Evolutionary conservation across 2,888 invertebrate species (phyloP), one percentile per base, ranked within the genome.

Genomic region (Cataglyphis cursor): DNA sequence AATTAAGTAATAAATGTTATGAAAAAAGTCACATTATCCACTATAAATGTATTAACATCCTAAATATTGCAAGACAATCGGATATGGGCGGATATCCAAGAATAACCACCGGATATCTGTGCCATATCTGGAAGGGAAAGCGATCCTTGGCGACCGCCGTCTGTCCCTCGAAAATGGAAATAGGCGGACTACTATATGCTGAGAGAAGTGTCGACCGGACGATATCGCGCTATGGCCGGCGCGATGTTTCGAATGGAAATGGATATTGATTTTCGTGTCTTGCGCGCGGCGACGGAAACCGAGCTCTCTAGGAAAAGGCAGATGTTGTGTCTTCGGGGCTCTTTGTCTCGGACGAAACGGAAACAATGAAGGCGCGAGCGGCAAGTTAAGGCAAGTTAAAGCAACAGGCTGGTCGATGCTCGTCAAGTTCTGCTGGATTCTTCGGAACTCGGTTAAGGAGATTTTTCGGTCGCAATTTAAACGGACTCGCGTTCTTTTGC

Each of bases 251-350:
- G 44, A 78, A 70, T 68, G 70, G 70, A 80, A 80, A 80, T 80
- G 70, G 78, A 70, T 80, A 80, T 80, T 80, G 78, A 80, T 80
- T 80, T 80, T 80, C 78, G 72, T 72, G n/a, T 15, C 51, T 44
- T 3, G 24, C 54, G 38, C 66, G 10, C 35, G 48, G 41, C 38
- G 24, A 15, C 24, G 64, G 64, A 78, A 78, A 57, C 59, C 59
- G 31, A 68, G 21, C 31, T 59, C 44, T 54, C 44, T 21, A 18
- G 15, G 41, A 61, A 72, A 59, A 59, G 64, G 31, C 41, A 59
- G 66, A 44, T 44, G 78, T 78, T 78, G 78, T 78, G 78, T 70
- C 78, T 70, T 80, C 70, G 41, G 21, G 44, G 59, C 24, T 61
- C 78, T 80, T 80, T 80, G 78, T 70, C 59, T 78, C 44, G 38